These are phyloP conservation scores for Gymnogyps californianus DNA, from an alignment of 2,113 vertebrate genomes.

Conservation along the genomic window DNA sequence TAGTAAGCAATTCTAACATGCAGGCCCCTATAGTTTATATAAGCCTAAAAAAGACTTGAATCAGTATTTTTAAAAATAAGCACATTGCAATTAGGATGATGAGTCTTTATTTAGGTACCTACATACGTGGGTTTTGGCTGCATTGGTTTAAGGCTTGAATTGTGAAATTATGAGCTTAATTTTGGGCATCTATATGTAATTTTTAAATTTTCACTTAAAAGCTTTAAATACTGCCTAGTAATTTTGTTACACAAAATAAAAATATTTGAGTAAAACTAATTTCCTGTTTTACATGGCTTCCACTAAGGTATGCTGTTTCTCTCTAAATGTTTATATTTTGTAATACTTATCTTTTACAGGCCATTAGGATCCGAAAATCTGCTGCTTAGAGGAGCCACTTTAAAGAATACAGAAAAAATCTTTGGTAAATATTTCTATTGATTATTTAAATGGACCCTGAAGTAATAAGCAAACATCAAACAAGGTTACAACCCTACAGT, in stretches of 20 bases:
- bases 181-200: neutral
- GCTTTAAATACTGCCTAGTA: neutral
- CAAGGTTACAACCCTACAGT: neutral
- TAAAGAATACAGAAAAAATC: conserved; percentile 93
- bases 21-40: neutral
- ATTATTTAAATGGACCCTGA: neutral
- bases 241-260: neutral
- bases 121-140: neutral
- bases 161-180: neutral
- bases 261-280: neutral
- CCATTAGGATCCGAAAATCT: conserved; percentile 93
- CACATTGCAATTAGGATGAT: neutral
- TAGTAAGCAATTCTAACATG: neutral
- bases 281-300: neutral
- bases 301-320: neutral
- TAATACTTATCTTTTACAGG: conserved; percentile 68
- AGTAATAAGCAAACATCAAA: neutral
- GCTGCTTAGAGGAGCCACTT: conserved; percentile 92
- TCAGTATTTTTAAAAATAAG: neutral
- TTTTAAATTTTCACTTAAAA: neutral
- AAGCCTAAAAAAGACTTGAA: neutral
- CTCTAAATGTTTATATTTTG: neutral
- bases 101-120: neutral
- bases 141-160: neutral
- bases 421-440: conserved; percentile 81